These are phyloP conservation scores for Diaprepes abbreviatus DNA, from an alignment of 2,888 invertebrate species.

Conservation along the genomic window DNA sequence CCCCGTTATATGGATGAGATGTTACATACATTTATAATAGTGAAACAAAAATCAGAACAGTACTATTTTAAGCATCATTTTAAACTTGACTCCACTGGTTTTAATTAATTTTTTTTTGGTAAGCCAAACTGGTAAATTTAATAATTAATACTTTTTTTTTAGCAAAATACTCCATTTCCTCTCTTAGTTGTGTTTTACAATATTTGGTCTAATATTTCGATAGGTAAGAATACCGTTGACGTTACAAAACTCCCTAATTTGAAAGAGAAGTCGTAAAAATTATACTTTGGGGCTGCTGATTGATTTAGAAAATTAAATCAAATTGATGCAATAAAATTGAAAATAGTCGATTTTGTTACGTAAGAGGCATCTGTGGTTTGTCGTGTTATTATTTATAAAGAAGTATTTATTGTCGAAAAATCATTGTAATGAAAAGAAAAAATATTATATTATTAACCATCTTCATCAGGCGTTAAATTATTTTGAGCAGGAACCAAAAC, in stretches of 20 bases:
- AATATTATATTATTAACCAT: background rate
- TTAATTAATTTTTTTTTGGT: no score
- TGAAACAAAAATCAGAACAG: no score
- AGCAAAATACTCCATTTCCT: no score
- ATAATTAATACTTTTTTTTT: no score
- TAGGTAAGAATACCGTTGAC: background rate
- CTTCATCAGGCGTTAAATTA: background rate
- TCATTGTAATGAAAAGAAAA: no score
- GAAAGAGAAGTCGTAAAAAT: conserved; percentile 1
- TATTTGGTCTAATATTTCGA: background rate
- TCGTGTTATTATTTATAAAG: background rate
- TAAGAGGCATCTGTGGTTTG: background rate
- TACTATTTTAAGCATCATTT: no score
- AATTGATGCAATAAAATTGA: background rate
- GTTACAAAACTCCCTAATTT: background rate
- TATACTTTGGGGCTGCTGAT: conserved; percentile 7
- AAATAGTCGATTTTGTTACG: background rate
- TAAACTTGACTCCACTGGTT: no score
- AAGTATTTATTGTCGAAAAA: background rate
- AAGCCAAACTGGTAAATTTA: no score
- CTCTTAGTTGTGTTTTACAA: no score
- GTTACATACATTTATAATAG: no score
- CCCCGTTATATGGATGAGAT: no score
- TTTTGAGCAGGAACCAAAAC: background rate
- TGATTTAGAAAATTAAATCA: conserved; percentile 9